phyloP scores from a whole-genome alignment of 2,888 invertebrate genomes.

The Metellina segmentata region DNA sequence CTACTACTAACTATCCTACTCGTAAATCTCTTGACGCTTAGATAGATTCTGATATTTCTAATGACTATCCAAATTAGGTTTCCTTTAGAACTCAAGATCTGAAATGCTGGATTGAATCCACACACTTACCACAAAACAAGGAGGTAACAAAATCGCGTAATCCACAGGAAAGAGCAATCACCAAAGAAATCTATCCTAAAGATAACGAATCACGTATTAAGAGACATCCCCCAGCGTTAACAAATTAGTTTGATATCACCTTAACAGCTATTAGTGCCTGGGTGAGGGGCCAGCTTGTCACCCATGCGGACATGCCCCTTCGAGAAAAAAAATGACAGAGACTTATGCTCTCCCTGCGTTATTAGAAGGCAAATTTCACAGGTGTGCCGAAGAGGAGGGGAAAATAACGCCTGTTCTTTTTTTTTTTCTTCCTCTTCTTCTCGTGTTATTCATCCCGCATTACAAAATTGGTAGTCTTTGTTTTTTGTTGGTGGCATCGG shows the following conservation, averaged over 20 bases:
- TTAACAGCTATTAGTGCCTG: conserved; percentile 65
- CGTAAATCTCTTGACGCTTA: too few species aligned
- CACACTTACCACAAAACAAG: too few species aligned
- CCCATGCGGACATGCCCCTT: conserved; percentile 64
- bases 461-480: conserved; percentile 22
- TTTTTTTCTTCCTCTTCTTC: not conserved
- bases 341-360: conserved; percentile 59
- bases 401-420: conserved; percentile 46
- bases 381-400: conserved; percentile 59
- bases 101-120: too few species aligned
- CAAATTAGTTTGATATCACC: conserved; percentile 74
- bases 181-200: not conserved
- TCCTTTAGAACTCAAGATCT: too few species aligned
- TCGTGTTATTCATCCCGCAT: not conserved
- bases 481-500: not conserved
- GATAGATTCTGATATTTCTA: too few species aligned
- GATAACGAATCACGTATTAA: not conserved
- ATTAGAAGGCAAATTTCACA: conserved; percentile 73
- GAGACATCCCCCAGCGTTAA: conserved; percentile 28
- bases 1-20: too few species aligned
- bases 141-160: too few species aligned
- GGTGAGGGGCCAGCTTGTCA: conserved; percentile 59
- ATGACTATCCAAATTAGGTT: too few species aligned
- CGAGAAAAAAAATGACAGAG: conserved; percentile 65
- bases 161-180: not conserved